Evolutionary conservation across 2,888 invertebrate species (phyloP).

Genomic region (Polyommatus icarus): DNA sequence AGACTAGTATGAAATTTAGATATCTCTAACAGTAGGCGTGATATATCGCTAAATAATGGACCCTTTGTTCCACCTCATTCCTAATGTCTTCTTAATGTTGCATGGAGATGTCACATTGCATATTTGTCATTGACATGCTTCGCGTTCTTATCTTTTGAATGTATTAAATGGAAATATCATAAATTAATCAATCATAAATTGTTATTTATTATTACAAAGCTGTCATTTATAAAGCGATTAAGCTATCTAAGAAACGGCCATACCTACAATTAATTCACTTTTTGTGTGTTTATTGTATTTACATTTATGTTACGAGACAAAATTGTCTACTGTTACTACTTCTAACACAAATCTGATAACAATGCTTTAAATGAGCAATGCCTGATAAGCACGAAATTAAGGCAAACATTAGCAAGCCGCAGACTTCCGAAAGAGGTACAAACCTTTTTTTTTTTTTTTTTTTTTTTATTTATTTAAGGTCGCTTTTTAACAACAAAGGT

Average conservation of each 20-base stretch:
- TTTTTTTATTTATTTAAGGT: no score
- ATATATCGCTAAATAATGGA: conserved; percentile 72
- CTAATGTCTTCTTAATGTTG: conserved; percentile 78
- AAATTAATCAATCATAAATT: conserved; percentile 1
- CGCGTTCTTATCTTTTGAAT: conserved; percentile 43
- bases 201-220: conserved; percentile 14
- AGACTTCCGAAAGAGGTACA: neutral
- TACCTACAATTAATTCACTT: neutral
- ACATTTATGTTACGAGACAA: neutral
- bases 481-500: no score
- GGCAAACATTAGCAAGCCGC: neutral
- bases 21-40: conserved; percentile 43
- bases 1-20: conserved; percentile 31
- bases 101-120: conserved; percentile 74
- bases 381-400: neutral
- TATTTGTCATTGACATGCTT: conserved; percentile 60
- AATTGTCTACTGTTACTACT: neutral
- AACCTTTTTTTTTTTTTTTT: no score
- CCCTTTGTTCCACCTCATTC: conserved; percentile 58
- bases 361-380: neutral
- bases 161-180: conserved; percentile 16
- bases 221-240: neutral
- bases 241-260: neutral
- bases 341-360: neutral
- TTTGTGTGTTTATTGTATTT: neutral